Evolutionary conservation across 2,113 vertebrate species (phyloP).

Genomic region (Epinephelus fuscoguttatus): DNA sequence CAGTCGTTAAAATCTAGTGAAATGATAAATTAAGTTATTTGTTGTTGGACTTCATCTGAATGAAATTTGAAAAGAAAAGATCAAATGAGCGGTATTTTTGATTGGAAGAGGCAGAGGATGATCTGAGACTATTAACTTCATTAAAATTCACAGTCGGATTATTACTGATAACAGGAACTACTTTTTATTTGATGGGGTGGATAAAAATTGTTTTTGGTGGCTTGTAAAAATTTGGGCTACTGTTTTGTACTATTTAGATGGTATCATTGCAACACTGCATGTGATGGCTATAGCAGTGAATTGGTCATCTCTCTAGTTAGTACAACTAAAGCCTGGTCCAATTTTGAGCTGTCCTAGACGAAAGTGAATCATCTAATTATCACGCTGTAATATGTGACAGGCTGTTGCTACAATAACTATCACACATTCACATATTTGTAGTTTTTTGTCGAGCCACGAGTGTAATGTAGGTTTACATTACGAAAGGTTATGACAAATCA

Average conservation of each 20-base stretch:
- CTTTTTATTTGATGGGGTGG: background rate
- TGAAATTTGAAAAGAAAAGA: background rate
- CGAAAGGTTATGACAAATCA: too few species aligned
- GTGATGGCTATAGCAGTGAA: too few species aligned
- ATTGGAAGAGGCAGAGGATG: background rate
- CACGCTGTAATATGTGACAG: too few species aligned
- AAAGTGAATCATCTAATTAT: too few species aligned
- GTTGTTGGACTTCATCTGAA: background rate
- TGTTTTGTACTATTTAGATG: background rate
- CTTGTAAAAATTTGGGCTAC: background rate
- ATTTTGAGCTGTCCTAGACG: too few species aligned
- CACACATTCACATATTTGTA: too few species aligned
- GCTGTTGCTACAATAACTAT: too few species aligned
- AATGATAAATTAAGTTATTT: background rate
- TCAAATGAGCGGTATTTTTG: constrained; percentile 10
- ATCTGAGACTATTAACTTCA: background rate
- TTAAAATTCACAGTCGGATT: background rate
- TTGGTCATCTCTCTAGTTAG: too few species aligned
- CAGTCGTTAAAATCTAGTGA: background rate
- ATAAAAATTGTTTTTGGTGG: background rate
- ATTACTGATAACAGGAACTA: background rate
- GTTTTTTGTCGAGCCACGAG: too few species aligned
- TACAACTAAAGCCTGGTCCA: too few species aligned
- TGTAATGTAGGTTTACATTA: too few species aligned
- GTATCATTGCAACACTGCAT: background rate